phyloP scores from a whole-genome alignment of 2,113 vertebrate genomes.

The Calonectris borealis region DNA sequence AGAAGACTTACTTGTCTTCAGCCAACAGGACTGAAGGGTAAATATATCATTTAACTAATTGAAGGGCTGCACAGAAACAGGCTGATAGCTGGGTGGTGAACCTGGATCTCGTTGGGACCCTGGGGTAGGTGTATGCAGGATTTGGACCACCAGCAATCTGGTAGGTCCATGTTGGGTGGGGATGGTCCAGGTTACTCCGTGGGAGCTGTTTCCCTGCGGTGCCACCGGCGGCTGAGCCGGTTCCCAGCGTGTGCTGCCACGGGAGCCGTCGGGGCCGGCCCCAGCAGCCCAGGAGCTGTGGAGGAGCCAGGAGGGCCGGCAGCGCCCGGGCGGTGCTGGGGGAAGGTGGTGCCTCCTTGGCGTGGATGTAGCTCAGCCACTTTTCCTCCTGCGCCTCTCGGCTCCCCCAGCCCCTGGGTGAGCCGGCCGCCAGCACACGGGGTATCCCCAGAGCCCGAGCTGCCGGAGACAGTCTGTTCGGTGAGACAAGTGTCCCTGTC shows the following conservation, averaged over 20 bases:
- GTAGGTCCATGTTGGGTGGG: background rate
- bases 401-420: background rate
- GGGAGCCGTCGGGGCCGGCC: background rate
- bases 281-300: background rate
- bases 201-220: background rate
- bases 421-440: background rate
- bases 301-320: background rate
- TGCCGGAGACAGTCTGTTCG: background rate
- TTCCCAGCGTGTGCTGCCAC: background rate
- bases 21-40: background rate
- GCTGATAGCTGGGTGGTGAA: background rate
- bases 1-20: background rate
- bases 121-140: background rate
- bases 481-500: background rate
- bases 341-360: background rate
- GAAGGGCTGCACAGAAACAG: background rate
- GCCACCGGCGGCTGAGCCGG: background rate
- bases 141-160: no score
- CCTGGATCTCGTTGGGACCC: background rate
- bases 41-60: fast-evolving
- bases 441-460: background rate
- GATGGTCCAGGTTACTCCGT: no score
- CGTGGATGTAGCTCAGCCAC: background rate
- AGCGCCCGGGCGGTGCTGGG: no score
- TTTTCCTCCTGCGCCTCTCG: background rate